Percentiles rank a stretch among this genome's conserved stretches.
Evolutionary conservation across 2,888 invertebrate genomes (phyloP).

Genomic region (Stramonita haemastoma): DNA sequence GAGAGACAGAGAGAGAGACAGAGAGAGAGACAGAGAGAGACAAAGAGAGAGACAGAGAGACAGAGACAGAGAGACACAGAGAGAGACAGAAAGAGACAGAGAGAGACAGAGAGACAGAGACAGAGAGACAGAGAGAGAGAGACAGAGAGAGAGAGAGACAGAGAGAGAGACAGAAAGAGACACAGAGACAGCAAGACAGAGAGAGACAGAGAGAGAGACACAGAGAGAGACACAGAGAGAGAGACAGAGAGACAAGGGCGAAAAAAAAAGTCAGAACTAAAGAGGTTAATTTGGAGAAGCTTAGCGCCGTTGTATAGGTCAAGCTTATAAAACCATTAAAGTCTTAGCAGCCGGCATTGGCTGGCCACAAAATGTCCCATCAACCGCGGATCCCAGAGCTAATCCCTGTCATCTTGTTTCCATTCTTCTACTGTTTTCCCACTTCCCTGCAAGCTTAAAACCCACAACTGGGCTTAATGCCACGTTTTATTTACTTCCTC

Average conservation of each 20-base stretch:
- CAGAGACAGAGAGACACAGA: no score
- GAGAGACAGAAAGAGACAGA: no score
- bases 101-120: no score
- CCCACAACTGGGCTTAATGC: background rate
- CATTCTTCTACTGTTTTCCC: background rate
- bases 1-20: no score
- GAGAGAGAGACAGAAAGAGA: background rate
- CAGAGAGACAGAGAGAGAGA: no score
- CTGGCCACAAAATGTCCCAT: background rate
- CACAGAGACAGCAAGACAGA: no score
- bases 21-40: no score
- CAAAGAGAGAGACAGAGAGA: no score
- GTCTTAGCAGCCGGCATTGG: background rate
- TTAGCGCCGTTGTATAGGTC: background rate
- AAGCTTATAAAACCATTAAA: slow-evolving; percentile 5
- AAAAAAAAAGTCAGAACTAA: no score
- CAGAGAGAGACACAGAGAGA: background rate
- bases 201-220: no score
- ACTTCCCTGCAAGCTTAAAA: background rate
- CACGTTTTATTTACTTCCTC: background rate
- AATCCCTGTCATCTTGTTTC: background rate
- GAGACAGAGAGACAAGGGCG: background rate
- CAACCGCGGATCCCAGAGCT: background rate
- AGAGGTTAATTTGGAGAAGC: slow-evolving; percentile 10
- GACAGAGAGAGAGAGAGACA: no score